Percentiles rank a stretch among this genome's conserved stretches.
phyloP scores from a whole-genome alignment of 2,888 invertebrate species.

The Stenolophus ochropezus region DNA sequence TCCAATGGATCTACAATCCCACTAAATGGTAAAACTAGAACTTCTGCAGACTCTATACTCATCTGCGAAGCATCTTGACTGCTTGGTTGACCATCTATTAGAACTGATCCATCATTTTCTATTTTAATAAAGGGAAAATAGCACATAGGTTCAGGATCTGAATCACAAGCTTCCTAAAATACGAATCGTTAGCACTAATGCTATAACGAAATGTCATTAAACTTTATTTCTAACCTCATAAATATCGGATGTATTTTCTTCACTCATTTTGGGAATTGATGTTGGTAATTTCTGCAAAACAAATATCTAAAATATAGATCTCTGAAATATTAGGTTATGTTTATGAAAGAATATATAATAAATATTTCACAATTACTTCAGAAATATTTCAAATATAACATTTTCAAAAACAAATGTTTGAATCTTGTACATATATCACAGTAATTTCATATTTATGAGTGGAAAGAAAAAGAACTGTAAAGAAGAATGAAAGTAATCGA shows the following conservation, averaged over 20 bases:
- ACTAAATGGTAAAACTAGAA: conserved; percentile 52
- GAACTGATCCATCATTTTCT: conserved; percentile 56
- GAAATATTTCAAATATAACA: conserved; percentile 19
- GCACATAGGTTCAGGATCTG: conserved; percentile 42
- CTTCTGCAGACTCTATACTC: conserved; percentile 57
- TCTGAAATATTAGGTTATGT: conserved; percentile 4
- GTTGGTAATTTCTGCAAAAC: conserved; percentile 11
- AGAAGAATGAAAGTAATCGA: conserved; percentile 57
- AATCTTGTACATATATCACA: conserved; percentile 23
- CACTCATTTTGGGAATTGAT: conserved; percentile 36
- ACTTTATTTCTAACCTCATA: conserved; percentile 39
- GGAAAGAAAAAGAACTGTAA: conserved; percentile 47
- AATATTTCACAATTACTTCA: too few relatives aligned
- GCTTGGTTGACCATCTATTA: conserved; percentile 54
- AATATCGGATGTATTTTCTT: conserved; percentile 50
- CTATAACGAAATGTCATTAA: not conserved
- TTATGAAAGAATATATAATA: too few relatives aligned
- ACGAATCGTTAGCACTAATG: not conserved
- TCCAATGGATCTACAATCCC: conserved; percentile 51
- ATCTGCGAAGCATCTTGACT: conserved; percentile 56
- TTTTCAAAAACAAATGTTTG: not conserved
- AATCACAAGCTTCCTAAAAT: conserved; percentile 49
- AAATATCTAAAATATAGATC: not conserved
- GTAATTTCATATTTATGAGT: conserved; percentile 19
- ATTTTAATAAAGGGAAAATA: conserved; percentile 58